phyloP scores from a whole-genome alignment of 1,140 invertebrate species.

The Bombus superbus region DNA sequence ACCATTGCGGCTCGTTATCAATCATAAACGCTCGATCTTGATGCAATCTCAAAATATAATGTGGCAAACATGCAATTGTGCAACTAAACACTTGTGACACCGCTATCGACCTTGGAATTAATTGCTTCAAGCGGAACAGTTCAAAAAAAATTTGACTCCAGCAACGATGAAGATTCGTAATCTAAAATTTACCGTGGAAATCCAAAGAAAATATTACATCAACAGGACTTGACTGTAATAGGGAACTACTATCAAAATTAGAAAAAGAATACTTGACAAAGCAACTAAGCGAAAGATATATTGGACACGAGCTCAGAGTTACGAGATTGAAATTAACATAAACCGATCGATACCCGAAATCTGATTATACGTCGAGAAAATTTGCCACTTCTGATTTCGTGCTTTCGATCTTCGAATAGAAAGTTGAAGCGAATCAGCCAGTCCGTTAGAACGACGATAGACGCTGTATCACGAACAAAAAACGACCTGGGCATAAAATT shows the following conservation, averaged over 20 bases:
- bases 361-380: background rate
- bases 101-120: background rate
- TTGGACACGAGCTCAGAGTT: background rate
- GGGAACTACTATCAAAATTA: background rate
- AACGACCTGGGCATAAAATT: background rate
- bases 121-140: background rate
- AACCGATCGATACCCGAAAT: background rate
- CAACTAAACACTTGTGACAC: background rate
- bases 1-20: conserved; percentile 2
- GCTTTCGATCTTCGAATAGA: background rate
- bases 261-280: too few relatives aligned
- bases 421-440: background rate
- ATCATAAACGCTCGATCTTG: background rate
- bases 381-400: background rate
- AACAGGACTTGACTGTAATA: too few relatives aligned
- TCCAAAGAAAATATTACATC: background rate
- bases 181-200: background rate
- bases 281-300: background rate
- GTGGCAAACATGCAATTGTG: background rate
- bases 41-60: background rate
- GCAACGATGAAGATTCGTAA: background rate
- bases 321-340: too few relatives aligned
- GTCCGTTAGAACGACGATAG: background rate
- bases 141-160: background rate
- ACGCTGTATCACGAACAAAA: background rate